These are phyloP conservation scores for Phalacrocorax pelagicus DNA, from an alignment of 2,113 vertebrate species.

Conservation along the genomic window DNA sequence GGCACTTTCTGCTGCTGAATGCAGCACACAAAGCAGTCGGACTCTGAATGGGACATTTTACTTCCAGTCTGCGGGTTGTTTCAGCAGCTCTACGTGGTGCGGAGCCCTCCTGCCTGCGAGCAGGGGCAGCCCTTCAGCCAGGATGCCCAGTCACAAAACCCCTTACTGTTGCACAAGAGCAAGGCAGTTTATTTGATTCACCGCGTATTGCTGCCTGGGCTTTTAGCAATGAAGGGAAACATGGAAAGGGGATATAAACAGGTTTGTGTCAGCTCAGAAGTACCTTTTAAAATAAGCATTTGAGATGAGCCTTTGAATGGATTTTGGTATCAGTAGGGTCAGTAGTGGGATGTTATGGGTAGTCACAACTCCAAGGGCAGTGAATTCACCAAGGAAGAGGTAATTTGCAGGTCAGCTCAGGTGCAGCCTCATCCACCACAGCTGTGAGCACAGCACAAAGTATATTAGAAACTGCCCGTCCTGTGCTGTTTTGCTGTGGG, in stretches of 20 bases:
- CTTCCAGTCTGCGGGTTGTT: neutral
- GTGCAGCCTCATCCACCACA: neutral
- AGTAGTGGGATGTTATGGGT: neutral
- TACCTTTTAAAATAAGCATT: neutral
- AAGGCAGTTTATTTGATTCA: neutral
- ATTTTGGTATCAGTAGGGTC: neutral
- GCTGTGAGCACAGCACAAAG: neutral
- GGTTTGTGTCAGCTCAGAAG: neutral
- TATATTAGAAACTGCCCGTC: neutral
- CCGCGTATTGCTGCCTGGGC: neutral
- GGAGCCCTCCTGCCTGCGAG: neutral
- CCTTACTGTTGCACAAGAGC: neutral
- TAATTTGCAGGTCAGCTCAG: neutral
- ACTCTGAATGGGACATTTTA: neutral
- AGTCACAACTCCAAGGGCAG: neutral
- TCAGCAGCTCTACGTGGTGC: accelerated
- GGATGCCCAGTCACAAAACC: accelerated
- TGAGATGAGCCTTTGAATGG: neutral
- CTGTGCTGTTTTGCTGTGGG: neutral
- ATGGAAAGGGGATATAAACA: neutral
- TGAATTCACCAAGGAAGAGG: neutral
- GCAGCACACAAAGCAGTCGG: neutral
- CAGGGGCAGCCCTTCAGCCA: neutral
- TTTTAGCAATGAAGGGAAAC: neutral
- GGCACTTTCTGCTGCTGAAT: neutral